Base-by-base conservation (phyloP, 2,113 vertebrate species). In the Athene cunicularia region DNA sequence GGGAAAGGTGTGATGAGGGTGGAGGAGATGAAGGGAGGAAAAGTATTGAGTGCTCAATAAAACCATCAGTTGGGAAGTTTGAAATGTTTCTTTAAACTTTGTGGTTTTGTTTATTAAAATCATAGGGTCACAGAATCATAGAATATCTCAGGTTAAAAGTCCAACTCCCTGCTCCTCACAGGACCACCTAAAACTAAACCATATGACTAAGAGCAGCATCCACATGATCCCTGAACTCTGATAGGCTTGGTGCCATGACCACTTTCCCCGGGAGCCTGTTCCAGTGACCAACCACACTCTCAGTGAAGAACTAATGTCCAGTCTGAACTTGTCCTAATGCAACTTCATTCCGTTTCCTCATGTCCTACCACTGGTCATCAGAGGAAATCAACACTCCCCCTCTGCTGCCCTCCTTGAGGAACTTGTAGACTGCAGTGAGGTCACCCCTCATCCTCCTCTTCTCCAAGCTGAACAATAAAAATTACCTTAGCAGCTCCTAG, bases 121-220 rank as follows among this genome's bases (percentile, higher is more conserved):
- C 14, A 32, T 27, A 79, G 39, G 20, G 45, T 21, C 45, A 47
- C 10, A 47, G 45, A 72, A 41, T n/a, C 14, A 45, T 8, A 8
- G 28, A 41, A 27, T 52, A 74, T 26, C 26, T 52, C 41, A 50
- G 14, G 24, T 41, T 64, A 24, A 13, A 73, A 80, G 12, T 35
- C 10, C 24, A 76, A 67, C 9, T 39, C 12, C 15, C 56, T 43
- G 14, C 10, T 87, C 49, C 33, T 74, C 16, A 26, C 26, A 74
- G 19, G 4, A 50, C 62, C 43, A 14, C 6, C 20, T 70, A 62
- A 77, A 62, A 50, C 0, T 60, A 49, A 33, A 39, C 11, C 4
- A 2, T 19, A 33, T 14, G 14, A 37, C 68, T 49, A 50, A 50
- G 4, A 71, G 5, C 22, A 43, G 5, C 0, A 0, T 45, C 23